Conservation (phyloP, 2,888 invertebrate genomes). For the Ramazzottius varieornatus region DNA sequence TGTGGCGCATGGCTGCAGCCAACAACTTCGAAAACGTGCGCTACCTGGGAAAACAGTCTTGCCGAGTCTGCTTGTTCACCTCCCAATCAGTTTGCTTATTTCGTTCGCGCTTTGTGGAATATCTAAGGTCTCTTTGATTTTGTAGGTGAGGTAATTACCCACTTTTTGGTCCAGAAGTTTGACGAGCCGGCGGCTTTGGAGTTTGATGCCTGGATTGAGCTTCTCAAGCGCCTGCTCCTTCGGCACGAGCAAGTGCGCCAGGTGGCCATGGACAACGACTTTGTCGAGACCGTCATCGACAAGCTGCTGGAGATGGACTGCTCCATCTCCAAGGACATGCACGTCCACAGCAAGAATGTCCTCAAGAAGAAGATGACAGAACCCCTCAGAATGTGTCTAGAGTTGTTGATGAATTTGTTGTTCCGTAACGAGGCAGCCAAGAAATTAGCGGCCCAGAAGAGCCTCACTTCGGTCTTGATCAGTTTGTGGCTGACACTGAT, state of each 20-base stretch:
- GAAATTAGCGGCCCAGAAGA: background rate
- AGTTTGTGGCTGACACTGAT: background rate
- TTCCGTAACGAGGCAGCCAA: background rate
- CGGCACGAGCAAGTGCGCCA: background rate
- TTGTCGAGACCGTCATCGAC: background rate
- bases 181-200: background rate
- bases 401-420: conserved; percentile 1
- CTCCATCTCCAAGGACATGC: background rate
- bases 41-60: too few relatives aligned
- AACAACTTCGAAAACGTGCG: too few relatives aligned
- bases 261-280: conserved; percentile 1
- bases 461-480: background rate
- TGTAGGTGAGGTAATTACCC: too few relatives aligned
- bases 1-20: too few relatives aligned
- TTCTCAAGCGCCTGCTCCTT: background rate
- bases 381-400: background rate
- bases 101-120: too few relatives aligned
- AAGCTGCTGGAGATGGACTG: background rate
- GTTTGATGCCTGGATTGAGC: background rate
- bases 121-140: too few relatives aligned
- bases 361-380: background rate
- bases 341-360: background rate
- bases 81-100: too few relatives aligned
- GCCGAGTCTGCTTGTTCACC: too few relatives aligned
- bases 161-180: background rate